Conservation (phyloP, 2,888 invertebrate species). For the Laothoe populi region DNA sequence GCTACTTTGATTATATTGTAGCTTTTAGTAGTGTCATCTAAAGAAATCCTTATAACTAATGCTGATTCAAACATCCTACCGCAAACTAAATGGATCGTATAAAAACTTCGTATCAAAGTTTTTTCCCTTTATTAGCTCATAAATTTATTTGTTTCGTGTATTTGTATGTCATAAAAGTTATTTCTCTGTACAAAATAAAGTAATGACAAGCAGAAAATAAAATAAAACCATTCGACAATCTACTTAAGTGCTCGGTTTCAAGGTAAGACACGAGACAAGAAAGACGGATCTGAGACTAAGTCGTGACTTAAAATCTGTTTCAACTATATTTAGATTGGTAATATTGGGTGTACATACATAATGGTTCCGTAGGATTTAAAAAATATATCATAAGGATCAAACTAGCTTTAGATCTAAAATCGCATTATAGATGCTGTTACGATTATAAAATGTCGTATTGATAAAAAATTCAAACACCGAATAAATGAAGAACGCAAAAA, state of each 20-base stretch:
- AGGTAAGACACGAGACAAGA: conserved; percentile 31
- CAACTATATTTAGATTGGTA: conserved; percentile 23
- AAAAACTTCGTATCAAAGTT: no score
- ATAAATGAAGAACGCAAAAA: background rate
- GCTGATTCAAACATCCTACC: no score
- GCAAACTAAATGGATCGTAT: no score
- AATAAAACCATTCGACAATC: conserved; percentile 21
- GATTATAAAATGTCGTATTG: no score
- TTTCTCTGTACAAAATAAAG: background rate
- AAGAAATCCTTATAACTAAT: no score
- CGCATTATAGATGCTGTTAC: no score
- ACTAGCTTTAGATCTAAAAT: no score
- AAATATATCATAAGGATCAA: background rate
- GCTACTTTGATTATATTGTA: no score
- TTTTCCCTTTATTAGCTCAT: no score
- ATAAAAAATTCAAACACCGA: background rate
- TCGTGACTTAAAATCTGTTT: conserved; percentile 36
- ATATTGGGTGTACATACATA: background rate
- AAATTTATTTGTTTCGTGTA: background rate
- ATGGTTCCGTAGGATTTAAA: no score
- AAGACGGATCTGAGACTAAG: conserved; percentile 33
- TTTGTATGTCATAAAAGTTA: background rate
- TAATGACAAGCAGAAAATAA: background rate
- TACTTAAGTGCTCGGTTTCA: conserved; percentile 30
- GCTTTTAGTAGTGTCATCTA: no score